Conservation (phyloP, 2,113 vertebrate genomes). For the Mugil cephalus region DNA sequence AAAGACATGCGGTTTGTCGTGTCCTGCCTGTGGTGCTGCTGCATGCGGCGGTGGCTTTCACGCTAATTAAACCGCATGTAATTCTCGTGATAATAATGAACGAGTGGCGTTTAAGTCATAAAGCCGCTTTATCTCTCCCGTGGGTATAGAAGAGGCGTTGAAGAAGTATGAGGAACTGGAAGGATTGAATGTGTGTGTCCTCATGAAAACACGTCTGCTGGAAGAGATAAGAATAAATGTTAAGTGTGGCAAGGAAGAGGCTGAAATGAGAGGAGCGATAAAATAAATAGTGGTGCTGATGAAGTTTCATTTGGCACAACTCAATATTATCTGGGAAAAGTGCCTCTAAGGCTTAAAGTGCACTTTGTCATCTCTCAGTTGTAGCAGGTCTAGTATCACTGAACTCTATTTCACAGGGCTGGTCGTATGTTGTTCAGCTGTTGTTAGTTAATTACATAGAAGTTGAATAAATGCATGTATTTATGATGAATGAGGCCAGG, state of each 20-base stretch:
- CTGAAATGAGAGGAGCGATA: slow-evolving; percentile 10
- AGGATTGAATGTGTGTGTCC: slow-evolving; percentile 11
- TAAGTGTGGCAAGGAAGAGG: background rate
- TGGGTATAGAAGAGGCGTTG: slow-evolving; percentile 27
- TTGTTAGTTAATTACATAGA: too few relatives aligned
- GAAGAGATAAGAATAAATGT: slow-evolving; percentile 60
- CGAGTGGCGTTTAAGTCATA: slow-evolving; percentile 44
- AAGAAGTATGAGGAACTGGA: slow-evolving; percentile 37
- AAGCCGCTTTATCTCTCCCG: slow-evolving; percentile 38
- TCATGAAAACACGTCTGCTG: slow-evolving; percentile 50
- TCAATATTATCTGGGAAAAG: background rate
- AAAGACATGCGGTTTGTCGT: slow-evolving; percentile 24
- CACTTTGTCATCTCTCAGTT: background rate
- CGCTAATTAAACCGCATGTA: slow-evolving; percentile 55
- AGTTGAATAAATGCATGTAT: too few relatives aligned
- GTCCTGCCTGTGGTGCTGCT: slow-evolving; percentile 44
- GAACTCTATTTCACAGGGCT: background rate
- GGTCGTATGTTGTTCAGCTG: background rate
- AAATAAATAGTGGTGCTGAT: background rate
- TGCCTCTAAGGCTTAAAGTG: background rate
- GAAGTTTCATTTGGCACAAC: slow-evolving; percentile 16
- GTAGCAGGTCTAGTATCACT: background rate
- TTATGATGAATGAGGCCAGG: too few relatives aligned
- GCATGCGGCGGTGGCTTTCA: slow-evolving; percentile 30
- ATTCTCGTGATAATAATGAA: slow-evolving; percentile 42